Evolutionary conservation across 92 coral and sea anemone genomes (phyloP), one percentile per base, ranked within the genome.

Genomic region (Porites evermanni): DNA sequence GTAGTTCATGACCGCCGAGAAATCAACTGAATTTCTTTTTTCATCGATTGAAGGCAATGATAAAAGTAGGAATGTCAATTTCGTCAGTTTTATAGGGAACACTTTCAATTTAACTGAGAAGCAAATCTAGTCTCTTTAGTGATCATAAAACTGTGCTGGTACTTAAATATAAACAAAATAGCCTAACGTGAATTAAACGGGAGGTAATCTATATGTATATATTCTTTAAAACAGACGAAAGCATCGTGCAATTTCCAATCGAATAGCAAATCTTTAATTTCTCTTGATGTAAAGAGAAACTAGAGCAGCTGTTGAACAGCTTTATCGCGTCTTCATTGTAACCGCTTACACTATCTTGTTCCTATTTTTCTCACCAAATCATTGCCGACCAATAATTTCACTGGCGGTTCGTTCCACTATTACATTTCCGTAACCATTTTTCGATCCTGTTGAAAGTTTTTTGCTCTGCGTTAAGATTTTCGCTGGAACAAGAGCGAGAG

Each of bases 361-460:
- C 18, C 47, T 8, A 72, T 20, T 53, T 53, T 53, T 52, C 44
- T 10, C 7, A 56, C 13, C 16, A 4, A 56, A 56, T 2, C 61
- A 56, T 3, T 8, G 16, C 61, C 2, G 61, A 56, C 61, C 17
- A 58, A 54, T 1, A 12, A 24, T 72, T 38, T 5, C 66, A 20
- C 7, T 75, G 61, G 16, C 77, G 71, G 32, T 72, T 56, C 68
- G 78, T 44, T 12, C 86, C 86, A 59, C 91, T 90, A 68, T 90
- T 75, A 87, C 98, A 95, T 79, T 91, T 90, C 78, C 78, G 84
- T 3, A 95, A 89, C 98, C 98, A 95, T 86, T 88, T 88, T 71
- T 93, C 98, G 64, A 95, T 95, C 77, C 87, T 95, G 85, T 91
- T 83, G 71, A 87, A 76, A 52, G 89, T 89, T 67, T 87, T 89